Evolutionary conservation across 2,888 invertebrate species (phyloP).

Genomic region (Tinea semifulvella): DNA sequence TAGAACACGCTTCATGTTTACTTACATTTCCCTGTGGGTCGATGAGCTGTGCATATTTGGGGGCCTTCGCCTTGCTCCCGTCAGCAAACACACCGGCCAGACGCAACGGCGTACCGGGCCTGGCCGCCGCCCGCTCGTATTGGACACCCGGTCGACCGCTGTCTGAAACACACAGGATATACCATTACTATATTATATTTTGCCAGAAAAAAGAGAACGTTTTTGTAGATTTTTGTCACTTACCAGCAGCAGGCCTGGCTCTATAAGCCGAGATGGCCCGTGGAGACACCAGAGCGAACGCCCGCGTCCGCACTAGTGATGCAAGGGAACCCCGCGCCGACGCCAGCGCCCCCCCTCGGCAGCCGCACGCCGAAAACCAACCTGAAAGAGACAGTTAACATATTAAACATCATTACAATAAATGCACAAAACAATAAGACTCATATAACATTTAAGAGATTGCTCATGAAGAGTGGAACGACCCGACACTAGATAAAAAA

Average conservation of each 20-base stretch:
- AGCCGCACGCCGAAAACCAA: conserved; percentile 74
- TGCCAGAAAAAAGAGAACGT: no score
- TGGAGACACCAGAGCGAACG: conserved; percentile 72
- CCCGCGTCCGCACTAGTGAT: conserved; percentile 73
- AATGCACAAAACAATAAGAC: not conserved
- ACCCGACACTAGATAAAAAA: no score
- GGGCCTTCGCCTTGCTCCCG: conserved; percentile 63
- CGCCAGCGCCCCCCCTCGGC: conserved; percentile 72
- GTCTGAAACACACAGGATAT: no score
- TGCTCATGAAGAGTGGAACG: no score
- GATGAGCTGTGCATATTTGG: conserved; percentile 76
- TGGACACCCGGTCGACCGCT: conserved; percentile 50
- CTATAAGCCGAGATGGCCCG: conserved; percentile 70
- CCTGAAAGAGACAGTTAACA: conserved; percentile 46
- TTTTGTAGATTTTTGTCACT: no score
- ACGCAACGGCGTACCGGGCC: conserved; percentile 76
- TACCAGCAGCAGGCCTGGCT: conserved; percentile 53
- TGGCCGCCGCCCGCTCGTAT: conserved; percentile 76
- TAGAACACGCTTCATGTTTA: no score
- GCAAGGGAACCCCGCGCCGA: conserved; percentile 71
- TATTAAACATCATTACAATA: conserved; percentile 3
- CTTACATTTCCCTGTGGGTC: conserved; percentile 77
- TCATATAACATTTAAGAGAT: not conserved
- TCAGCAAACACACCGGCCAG: conserved; percentile 80
- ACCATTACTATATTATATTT: no score